Evolutionary conservation across 1,140 invertebrate species (phyloP).

Genomic region (Chrysopa pallens): DNA sequence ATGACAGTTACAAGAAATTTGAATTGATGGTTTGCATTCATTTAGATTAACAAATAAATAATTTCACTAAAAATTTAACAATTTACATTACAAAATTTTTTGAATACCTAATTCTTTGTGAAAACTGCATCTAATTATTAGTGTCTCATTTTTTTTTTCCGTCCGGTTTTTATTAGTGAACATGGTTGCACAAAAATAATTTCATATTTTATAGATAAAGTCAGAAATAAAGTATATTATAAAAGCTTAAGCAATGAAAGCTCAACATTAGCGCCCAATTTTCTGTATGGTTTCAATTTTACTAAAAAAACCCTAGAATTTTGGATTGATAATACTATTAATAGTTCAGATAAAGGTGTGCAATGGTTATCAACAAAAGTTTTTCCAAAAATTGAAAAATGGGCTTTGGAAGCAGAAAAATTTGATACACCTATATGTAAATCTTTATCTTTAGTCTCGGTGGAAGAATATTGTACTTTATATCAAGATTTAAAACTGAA

Average conservation of each 20-base stretch:
- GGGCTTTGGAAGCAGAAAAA: slow-evolving; percentile 28
- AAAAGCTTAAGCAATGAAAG: slow-evolving; percentile 12
- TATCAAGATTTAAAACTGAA: slow-evolving; percentile 64
- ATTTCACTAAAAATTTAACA: too few species aligned
- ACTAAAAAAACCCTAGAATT: slow-evolving; percentile 11
- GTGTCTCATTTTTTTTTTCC: too few species aligned
- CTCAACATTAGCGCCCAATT: slow-evolving; percentile 11
- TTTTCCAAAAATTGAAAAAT: slow-evolving; percentile 45
- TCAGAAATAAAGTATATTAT: slow-evolving; percentile 6
- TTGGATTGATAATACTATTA: slow-evolving; percentile 10
- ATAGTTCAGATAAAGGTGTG: slow-evolving; percentile 20
- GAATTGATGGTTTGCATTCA: too few species aligned
- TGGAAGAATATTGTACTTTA: slow-evolving; percentile 48
- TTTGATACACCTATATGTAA: slow-evolving; percentile 19
- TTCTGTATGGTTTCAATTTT: slow-evolving; percentile 16
- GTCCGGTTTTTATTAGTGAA: too few species aligned
- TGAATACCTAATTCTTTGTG: too few species aligned
- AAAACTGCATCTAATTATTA: too few species aligned
- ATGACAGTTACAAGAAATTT: too few species aligned
- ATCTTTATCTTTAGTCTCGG: slow-evolving; percentile 47
- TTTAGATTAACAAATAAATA: too few species aligned
- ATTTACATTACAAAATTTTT: too few species aligned
- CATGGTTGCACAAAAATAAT: too few species aligned
- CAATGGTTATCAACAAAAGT: slow-evolving; percentile 33
- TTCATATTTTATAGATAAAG: slow-evolving; percentile 14